phyloP scores from a whole-genome alignment of 2,888 invertebrate species.

The Drosophila borealis region DNA sequence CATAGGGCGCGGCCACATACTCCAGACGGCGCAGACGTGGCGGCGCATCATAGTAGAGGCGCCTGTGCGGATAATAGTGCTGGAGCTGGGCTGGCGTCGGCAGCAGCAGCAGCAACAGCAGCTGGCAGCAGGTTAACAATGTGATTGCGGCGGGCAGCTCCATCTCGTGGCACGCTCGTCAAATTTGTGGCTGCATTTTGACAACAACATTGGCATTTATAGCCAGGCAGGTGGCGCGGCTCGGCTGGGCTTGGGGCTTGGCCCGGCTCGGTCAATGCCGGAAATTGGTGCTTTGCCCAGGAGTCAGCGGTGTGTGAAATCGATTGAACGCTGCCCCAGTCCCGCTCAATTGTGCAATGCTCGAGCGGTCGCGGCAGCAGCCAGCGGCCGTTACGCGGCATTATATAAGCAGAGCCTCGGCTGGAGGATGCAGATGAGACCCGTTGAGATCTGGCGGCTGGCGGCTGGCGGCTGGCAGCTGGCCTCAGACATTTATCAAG shows the following conservation, averaged over 20 bases:
- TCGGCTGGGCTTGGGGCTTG: slow-evolving; percentile 53
- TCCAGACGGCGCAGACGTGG: slow-evolving; percentile 57
- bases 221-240: slow-evolving; percentile 24
- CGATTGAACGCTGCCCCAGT: slow-evolving; percentile 58
- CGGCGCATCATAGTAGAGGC: slow-evolving; percentile 53
- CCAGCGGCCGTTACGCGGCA: slow-evolving; percentile 30
- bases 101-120: slow-evolving; percentile 22
- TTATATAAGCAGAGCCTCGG: slow-evolving; percentile 36
- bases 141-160: slow-evolving; percentile 45
- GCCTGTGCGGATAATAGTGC: slow-evolving; percentile 44
- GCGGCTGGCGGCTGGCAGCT: slow-evolving; percentile 40
- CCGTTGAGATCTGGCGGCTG: slow-evolving; percentile 19
- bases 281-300: slow-evolving; percentile 58
- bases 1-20: slow-evolving; percentile 39
- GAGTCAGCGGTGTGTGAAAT: slow-evolving; percentile 77
- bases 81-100: slow-evolving; percentile 37
- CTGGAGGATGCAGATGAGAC: slow-evolving; percentile 1
- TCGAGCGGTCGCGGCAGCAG: slow-evolving; percentile 35
- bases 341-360: slow-evolving; percentile 67
- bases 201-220: slow-evolving; percentile 76
- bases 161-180: slow-evolving; percentile 69
- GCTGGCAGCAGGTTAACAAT: slow-evolving; percentile 5
- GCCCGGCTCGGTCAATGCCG: slow-evolving; percentile 50
- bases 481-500: slow-evolving; percentile 50
- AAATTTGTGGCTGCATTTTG: slow-evolving; percentile 77